Conservation (phyloP, 1,140 invertebrate genomes). For the Drosophila ogumai region DNA sequence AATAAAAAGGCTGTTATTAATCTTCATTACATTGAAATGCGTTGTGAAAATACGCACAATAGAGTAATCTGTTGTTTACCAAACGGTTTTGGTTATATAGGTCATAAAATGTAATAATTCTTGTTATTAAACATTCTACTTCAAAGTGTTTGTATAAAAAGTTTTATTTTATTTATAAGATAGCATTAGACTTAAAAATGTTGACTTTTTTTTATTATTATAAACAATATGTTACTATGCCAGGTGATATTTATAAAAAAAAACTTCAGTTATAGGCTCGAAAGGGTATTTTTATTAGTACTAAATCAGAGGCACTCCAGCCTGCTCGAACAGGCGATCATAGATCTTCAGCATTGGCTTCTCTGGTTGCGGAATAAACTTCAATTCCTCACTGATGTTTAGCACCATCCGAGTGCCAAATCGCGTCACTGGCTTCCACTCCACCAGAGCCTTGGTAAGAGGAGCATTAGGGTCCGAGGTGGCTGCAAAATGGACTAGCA, state of each 20-base stretch:
- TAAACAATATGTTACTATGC: background rate
- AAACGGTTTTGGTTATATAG: too few species aligned
- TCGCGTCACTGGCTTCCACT: constrained; percentile 77
- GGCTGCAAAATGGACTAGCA: constrained; percentile 83
- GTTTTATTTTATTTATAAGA: background rate
- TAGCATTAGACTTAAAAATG: background rate
- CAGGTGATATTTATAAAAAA: background rate
- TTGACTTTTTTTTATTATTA: background rate
- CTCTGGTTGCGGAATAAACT: constrained; percentile 81
- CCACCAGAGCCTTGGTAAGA: constrained; percentile 42
- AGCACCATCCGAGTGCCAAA: constrained; percentile 74
- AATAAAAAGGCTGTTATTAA: background rate
- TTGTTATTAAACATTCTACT: background rate
- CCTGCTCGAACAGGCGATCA: constrained; percentile 50
- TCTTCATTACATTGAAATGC: background rate
- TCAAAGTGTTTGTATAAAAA: background rate
- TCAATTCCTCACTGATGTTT: constrained; percentile 82
- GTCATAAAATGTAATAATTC: background rate
- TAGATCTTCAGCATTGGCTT: constrained; percentile 68
- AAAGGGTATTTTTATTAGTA: background rate
- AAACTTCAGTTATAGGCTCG: too few species aligned
- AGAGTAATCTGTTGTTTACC: too few species aligned
- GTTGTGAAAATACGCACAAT: background rate
- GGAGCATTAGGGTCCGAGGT: constrained; percentile 77
- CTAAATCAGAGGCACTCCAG: constrained; percentile 46